Evolutionary conservation across 2,113 vertebrate genomes (phyloP).

Genomic region (Onychostoma macrolepis): DNA sequence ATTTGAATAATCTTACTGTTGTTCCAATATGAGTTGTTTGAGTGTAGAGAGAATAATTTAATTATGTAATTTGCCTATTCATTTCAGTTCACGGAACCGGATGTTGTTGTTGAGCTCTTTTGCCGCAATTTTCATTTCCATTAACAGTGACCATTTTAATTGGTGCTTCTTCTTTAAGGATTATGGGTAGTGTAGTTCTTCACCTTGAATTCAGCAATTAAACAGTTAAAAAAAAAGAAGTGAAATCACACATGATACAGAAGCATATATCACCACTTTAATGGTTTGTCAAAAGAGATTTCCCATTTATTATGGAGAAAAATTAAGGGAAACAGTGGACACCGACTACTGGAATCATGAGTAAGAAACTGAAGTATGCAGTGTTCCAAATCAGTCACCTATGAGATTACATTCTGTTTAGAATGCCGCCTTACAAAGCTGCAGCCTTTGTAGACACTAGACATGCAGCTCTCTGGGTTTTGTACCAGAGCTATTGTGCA

Average conservation of each 20-base stretch:
- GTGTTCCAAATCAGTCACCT: not conserved
- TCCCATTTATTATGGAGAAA: not conserved
- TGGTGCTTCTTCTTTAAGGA: too few species aligned
- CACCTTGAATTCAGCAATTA: not conserved
- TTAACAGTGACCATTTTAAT: too few species aligned
- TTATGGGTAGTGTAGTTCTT: not conserved
- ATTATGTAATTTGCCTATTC: too few species aligned
- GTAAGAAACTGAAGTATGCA: not conserved
- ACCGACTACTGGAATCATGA: too few species aligned
- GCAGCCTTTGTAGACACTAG: not conserved
- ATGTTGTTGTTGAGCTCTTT: too few species aligned
- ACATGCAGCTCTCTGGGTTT: not conserved
- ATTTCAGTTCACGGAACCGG: too few species aligned
- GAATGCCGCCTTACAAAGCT: not conserved
- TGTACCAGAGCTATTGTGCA: not conserved
- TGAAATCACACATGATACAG: too few species aligned
- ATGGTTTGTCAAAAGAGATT: not conserved
- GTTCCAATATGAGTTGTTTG: too few species aligned
- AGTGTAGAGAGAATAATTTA: too few species aligned
- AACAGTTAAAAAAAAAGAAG: not conserved
- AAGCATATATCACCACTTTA: too few species aligned
- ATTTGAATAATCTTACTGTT: too few species aligned
- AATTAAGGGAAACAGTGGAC: not conserved
- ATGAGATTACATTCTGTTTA: not conserved
- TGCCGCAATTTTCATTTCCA: too few species aligned